Conservation (phyloP, 2,113 vertebrate genomes). For the Erythrolamprus reginae region DNA sequence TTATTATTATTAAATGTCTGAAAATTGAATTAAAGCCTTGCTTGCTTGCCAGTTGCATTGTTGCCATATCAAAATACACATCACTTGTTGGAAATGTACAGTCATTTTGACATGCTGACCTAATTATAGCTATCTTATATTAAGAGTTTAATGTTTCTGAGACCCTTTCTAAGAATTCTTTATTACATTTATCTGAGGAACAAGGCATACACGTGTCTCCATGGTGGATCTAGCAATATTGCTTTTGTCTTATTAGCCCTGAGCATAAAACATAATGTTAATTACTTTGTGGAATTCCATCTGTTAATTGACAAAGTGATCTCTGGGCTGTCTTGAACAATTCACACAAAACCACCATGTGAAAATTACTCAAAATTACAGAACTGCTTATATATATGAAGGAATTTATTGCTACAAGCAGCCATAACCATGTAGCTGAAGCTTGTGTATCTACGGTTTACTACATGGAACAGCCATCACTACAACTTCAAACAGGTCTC, state of each 20-base stretch:
- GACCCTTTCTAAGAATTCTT: background rate
- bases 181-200: background rate
- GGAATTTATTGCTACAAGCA: background rate
- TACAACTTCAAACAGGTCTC: background rate
- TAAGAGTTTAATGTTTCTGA: background rate
- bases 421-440: background rate
- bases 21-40: background rate
- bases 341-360: background rate
- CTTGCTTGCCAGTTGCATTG: background rate
- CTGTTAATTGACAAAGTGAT: background rate
- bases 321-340: background rate
- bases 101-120: background rate
- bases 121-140: background rate
- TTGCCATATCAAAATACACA: background rate
- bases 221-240: background rate
- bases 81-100: background rate
- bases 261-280: background rate
- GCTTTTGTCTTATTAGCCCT: background rate
- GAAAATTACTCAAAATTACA: background rate
- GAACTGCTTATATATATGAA: background rate
- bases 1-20: no score
- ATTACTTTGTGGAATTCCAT: background rate
- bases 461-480: background rate
- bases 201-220: background rate
- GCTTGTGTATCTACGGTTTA: background rate